phyloP scores from a whole-genome alignment of 2,888 invertebrate genomes.

The Drosophila birchii region DNA sequence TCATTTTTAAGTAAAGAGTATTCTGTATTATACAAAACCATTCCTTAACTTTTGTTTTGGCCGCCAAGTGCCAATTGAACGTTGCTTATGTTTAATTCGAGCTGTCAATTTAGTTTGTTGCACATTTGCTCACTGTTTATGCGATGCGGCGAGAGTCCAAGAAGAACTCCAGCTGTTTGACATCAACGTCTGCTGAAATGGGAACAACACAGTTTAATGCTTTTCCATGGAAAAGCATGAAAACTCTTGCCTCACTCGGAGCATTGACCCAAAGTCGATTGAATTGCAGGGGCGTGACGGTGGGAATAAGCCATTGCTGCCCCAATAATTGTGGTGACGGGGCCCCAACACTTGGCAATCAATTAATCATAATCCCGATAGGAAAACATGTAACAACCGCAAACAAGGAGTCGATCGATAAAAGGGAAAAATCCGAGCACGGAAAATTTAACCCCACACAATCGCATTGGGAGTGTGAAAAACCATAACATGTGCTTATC shows the following conservation, averaged over 20 bases:
- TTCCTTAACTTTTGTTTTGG: not conserved
- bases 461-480: conserved; percentile 65
- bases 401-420: conserved; percentile 64
- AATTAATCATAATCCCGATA: conserved; percentile 77
- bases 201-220: conserved; percentile 50
- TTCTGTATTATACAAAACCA: not conserved
- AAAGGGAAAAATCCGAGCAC: conserved; percentile 50
- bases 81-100: conserved; percentile 71
- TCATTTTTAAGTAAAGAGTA: conserved; percentile 18
- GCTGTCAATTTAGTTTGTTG: conserved; percentile 63
- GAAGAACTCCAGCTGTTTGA: conserved; percentile 61
- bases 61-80: conserved; percentile 67
- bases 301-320: conserved; percentile 14
- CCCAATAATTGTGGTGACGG: conserved; percentile 45
- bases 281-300: conserved; percentile 66
- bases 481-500: conserved; percentile 79
- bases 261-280: conserved; percentile 55
- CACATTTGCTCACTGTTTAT: conserved; percentile 58
- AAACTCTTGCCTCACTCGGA: conserved; percentile 25
- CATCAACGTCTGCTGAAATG: conserved; percentile 52
- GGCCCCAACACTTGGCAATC: conserved; percentile 58
- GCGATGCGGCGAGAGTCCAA: conserved; percentile 30
- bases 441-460: conserved; percentile 30
- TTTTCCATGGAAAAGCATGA: conserved; percentile 38
- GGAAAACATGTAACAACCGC: conserved; percentile 71